A percentile compares a stretch with the other conserved stretches of the same genome.
Conservation (phyloP, 2,888 invertebrate genomes). For the Exocentrus adspersus region DNA sequence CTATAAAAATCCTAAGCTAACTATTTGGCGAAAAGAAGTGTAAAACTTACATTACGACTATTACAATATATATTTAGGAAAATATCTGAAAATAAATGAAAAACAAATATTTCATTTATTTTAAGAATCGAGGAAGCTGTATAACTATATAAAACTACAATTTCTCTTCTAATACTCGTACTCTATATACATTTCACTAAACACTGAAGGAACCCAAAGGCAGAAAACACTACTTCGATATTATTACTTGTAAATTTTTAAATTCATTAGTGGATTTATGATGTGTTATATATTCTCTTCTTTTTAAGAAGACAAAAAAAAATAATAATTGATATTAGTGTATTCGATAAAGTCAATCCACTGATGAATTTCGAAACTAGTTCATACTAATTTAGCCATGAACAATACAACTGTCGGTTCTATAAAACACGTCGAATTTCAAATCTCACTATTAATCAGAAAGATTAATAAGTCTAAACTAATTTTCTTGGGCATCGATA, state of each 20-base stretch:
- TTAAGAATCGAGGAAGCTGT: conserved; percentile 10
- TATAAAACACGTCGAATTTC: too few species aligned
- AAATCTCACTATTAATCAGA: too few species aligned
- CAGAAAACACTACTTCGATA: conserved; percentile 8
- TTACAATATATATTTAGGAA: conserved; percentile 7
- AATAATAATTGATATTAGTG: too few species aligned
- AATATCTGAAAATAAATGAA: conserved; percentile 2
- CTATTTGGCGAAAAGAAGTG: conserved; percentile 14
- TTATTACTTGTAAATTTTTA: too few species aligned
- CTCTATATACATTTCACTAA: conserved; percentile 21
- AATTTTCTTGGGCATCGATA: too few species aligned
- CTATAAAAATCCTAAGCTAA: conserved; percentile 2
- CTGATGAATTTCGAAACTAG: too few species aligned
- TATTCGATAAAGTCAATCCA: too few species aligned
- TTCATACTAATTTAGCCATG: neutral
- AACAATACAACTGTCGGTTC: conserved; percentile 1
- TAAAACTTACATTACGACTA: conserved; percentile 14
- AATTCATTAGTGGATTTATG: too few species aligned
- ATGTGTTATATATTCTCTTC: too few species aligned
- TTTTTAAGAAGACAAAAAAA: too few species aligned
- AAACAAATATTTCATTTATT: conserved; percentile 7
- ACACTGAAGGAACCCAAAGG: conserved; percentile 22
- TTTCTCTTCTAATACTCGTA: conserved; percentile 23
- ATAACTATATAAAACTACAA: conserved; percentile 27
- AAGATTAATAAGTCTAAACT: too few species aligned